Evolutionary conservation across 2,113 vertebrate species (phyloP).

Genomic region (Malurus alboscapulatus): DNA sequence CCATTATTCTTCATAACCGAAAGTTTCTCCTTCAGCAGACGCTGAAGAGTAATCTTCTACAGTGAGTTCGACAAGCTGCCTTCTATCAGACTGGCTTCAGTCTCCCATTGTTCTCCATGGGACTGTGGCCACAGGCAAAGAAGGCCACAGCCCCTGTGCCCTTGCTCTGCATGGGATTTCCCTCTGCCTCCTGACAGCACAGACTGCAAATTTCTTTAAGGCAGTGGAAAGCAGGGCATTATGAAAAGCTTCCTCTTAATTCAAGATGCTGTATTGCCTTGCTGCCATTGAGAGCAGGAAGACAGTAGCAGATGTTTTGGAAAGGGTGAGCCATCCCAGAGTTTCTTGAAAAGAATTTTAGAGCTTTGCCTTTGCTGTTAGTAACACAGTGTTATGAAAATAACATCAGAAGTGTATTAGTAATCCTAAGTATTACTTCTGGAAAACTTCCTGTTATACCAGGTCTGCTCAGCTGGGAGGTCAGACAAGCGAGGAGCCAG

Average conservation of each 20-base stretch:
- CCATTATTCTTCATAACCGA: slow-evolving; percentile 40
- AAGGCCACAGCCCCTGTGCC: background rate
- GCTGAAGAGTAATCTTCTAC: slow-evolving; percentile 48
- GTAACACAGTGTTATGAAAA: background rate
- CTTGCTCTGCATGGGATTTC: slow-evolving; percentile 29
- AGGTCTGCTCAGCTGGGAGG: background rate
- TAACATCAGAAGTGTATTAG: background rate
- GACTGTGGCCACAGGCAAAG: slow-evolving; percentile 26
- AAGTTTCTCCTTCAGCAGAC: slow-evolving; percentile 59
- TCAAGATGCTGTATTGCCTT: background rate
- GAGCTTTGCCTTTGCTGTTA: background rate
- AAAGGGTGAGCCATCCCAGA: background rate
- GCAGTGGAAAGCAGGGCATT: slow-evolving; percentile 10
- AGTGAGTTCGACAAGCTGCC: slow-evolving; percentile 1
- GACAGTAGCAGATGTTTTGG: slow-evolving; percentile 13
- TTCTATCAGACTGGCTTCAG: background rate
- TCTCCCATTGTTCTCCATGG: slow-evolving; percentile 39
- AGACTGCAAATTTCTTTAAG: slow-evolving; percentile 4
- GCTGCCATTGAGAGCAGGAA: slow-evolving; percentile 7
- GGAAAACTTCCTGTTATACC: background rate
- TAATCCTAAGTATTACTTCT: background rate
- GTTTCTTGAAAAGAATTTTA: background rate
- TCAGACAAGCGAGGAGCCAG: background rate
- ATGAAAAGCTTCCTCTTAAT: slow-evolving; percentile 5
- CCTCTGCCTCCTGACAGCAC: slow-evolving; percentile 28